Base-by-base conservation (phyloP, 2,888 invertebrate species). In the Drosophila atroscutellata region DNA sequence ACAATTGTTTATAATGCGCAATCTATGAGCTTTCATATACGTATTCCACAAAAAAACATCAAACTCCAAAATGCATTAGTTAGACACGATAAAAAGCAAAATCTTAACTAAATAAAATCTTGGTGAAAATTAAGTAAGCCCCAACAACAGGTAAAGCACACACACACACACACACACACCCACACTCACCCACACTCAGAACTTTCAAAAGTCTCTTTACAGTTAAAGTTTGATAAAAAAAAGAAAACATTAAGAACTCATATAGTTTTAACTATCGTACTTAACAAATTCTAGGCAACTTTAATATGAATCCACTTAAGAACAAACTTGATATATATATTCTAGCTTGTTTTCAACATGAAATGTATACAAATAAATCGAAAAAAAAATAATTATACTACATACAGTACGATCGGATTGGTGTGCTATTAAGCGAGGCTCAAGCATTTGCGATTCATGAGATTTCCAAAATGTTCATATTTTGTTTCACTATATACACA, bases 221-320 rank as follows among this genome's bases (percentile, higher is more conserved):
- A 75, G 59, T 71, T 68, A 69, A 51, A 81, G 56, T 68, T 77
- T 65, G 70, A 78, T 56, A 57, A 51, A 65, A 54, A 52, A 30
- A 56, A 55, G 26, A 60, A 68, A 67, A 69, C 60, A 76, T 72
- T 72, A 71, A 56, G 64, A 74, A 81, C 70, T 75, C 79, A 89
- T 87, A 86, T 84, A 87, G 83, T 85, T 87, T 80, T 80, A 89
- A 86, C 65, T 76, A 71, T 72, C 66, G 57, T 78, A 87, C 67
- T 75, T 77, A 72, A 76, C 65, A 72, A 86, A 81, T 86, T 86
- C 86, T 86, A 89, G 81, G 85, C 70, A 76, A 81, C 89, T 83
- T 72, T 89, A 78, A 86, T 89, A 86, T 76, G 75, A 83, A 81
- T 79, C 77, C 63, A 72, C 61, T 69, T 78, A 89, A 71, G 76